phyloP scores from a whole-genome alignment of 2,888 invertebrate species.

The Parasteatoda lunata region DNA sequence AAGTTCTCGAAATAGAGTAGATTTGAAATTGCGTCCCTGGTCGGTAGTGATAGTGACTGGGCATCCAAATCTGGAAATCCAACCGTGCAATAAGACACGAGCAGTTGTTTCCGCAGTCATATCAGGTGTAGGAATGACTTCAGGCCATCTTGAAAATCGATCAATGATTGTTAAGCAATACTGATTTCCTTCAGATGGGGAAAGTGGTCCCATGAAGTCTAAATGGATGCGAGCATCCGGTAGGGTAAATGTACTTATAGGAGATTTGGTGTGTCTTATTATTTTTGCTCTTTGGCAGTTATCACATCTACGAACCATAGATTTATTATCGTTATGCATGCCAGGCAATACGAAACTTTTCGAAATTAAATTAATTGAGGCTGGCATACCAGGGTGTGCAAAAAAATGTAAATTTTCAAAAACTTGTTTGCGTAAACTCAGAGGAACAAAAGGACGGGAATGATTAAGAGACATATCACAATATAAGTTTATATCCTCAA shows the following conservation, averaged over 20 bases:
- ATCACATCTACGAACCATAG: not conserved
- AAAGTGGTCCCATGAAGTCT: not conserved
- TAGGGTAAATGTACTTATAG: constrained; percentile 20
- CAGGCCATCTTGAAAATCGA: no score
- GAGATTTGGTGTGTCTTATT: not conserved
- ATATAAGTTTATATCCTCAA: not conserved
- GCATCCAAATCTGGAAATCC: no score
- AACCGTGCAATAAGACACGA: not conserved
- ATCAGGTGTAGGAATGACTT: no score
- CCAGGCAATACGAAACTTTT: constrained; percentile 12
- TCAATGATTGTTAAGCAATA: constrained; percentile 10
- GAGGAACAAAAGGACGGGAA: constrained; percentile 19
- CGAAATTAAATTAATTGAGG: not conserved
- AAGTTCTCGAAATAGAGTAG: no score
- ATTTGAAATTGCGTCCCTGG: no score
- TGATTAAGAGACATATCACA: constrained; percentile 1
- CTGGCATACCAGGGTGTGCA: constrained; percentile 1
- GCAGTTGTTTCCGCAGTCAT: not conserved
- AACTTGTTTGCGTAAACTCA: not conserved
- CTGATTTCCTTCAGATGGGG: constrained; percentile 13
- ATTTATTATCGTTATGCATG: constrained; percentile 12
- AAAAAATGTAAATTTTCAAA: not conserved
- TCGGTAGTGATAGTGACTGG: no score
- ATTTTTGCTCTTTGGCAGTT: not conserved
- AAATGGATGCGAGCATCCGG: constrained; percentile 33